phyloP scores from a whole-genome alignment of 2,888 invertebrate species.

The Aleiodes leptofemur region DNA sequence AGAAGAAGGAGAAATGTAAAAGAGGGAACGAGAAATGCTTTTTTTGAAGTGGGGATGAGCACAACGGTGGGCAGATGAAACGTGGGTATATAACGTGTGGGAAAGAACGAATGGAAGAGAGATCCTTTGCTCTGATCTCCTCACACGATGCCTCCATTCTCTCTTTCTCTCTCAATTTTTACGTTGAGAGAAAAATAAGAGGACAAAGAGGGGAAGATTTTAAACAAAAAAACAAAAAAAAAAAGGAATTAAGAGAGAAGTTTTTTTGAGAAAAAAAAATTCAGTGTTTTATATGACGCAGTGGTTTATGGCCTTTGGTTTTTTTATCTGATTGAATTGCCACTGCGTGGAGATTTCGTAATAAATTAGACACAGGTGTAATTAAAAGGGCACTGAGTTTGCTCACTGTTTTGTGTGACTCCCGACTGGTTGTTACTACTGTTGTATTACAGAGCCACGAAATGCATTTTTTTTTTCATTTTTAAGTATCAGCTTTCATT shows the following conservation, averaged over 20 bases:
- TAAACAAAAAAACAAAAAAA: not conserved
- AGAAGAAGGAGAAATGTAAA: constrained; percentile 42
- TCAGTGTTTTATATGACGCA: constrained; percentile 69
- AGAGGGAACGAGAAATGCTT: constrained; percentile 41
- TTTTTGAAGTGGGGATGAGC: constrained; percentile 33
- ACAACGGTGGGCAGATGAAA: constrained; percentile 37
- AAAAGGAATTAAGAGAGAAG: constrained; percentile 1
- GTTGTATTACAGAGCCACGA: constrained; percentile 24
- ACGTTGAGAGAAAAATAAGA: constrained; percentile 54
- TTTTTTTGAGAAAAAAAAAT: constrained; percentile 2
- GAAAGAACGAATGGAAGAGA: constrained; percentile 57
- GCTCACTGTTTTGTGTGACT: constrained; percentile 38
- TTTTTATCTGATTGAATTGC: constrained; percentile 72
- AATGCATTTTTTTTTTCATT: constrained; percentile 12
- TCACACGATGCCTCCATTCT: constrained; percentile 45
- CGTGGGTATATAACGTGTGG: constrained; percentile 59
- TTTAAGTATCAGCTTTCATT: constrained; percentile 18
- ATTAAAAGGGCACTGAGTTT: constrained; percentile 66
- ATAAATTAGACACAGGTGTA: constrained; percentile 70
- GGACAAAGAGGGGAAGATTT: not conserved
- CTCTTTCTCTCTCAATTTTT: constrained; percentile 44
- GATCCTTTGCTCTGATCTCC: constrained; percentile 43
- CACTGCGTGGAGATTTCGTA: constrained; percentile 72
- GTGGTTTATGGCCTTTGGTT: constrained; percentile 71
- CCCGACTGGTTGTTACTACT: constrained; percentile 7